Evolutionary conservation across 2,888 invertebrate genomes (phyloP).

Genomic region (Caenorhabditis panamensis): DNA sequence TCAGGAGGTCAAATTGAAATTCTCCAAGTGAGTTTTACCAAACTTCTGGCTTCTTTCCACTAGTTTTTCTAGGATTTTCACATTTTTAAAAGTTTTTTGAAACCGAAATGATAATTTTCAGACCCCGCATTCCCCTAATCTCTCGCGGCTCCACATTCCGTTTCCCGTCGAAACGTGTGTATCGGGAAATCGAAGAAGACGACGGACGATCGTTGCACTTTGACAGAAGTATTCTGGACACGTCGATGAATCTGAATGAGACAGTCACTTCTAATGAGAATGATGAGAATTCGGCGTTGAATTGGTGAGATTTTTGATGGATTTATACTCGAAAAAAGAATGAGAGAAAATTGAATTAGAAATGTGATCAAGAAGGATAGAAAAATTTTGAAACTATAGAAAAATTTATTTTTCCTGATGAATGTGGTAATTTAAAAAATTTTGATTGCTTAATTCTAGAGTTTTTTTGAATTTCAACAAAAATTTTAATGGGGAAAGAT

Average conservation of each 20-base stretch:
- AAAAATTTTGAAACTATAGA: too few species aligned
- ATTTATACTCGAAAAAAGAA: too few species aligned
- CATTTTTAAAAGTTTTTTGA: not conserved
- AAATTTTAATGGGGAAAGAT: too few species aligned
- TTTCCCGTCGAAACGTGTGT: conserved; percentile 74
- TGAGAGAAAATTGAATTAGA: too few species aligned
- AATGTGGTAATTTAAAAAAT: too few species aligned
- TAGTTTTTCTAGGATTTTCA: conserved; percentile 5
- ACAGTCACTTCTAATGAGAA: conserved; percentile 5
- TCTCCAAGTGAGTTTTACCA: conserved; percentile 74
- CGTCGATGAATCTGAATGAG: conserved; percentile 15
- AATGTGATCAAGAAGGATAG: too few species aligned
- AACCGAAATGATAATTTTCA: conserved; percentile 43
- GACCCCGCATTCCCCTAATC: conserved; percentile 74
- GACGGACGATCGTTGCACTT: conserved; percentile 31
- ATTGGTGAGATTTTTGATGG: conserved; percentile 20
- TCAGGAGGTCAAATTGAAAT: conserved; percentile 72
- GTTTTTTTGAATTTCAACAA: not conserved
- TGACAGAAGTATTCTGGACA: conserved; percentile 14
- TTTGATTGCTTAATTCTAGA: too few species aligned
- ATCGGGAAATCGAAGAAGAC: conserved; percentile 73
- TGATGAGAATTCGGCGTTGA: conserved; percentile 23
- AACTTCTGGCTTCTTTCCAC: not conserved
- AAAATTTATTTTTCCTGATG: too few species aligned
- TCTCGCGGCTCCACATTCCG: conserved; percentile 79